Percentiles rank a stretch among this genome's conserved stretches.
Evolutionary conservation across 1,140 invertebrate genomes (phyloP).

Genomic region (Alviniconcha marisindica): DNA sequence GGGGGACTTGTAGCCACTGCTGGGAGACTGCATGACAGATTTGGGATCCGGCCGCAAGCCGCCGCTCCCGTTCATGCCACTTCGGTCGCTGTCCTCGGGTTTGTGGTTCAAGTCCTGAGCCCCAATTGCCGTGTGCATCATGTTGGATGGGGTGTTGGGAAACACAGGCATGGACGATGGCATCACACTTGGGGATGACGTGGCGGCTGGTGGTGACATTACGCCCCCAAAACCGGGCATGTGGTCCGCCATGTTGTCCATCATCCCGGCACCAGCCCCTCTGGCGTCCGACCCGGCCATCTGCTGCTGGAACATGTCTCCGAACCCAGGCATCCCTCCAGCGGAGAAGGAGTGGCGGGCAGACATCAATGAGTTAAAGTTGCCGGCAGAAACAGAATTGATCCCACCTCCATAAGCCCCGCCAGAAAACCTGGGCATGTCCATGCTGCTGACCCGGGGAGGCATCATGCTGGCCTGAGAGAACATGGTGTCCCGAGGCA

Average conservation of each 20-base stretch:
- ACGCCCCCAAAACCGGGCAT: constrained; percentile 52
- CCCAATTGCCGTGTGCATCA: constrained; percentile 7
- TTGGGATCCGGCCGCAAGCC: constrained; percentile 23
- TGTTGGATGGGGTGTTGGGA: constrained; percentile 31
- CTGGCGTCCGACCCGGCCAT: background rate
- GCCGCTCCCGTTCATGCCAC: constrained; percentile 12
- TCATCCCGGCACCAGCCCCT: background rate
- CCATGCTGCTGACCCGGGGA: constrained; percentile 26
- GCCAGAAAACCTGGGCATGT: constrained; percentile 35
- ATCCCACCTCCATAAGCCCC: background rate
- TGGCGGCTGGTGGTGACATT: constrained; percentile 34
- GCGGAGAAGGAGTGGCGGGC: constrained; percentile 15
- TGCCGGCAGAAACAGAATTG: background rate
- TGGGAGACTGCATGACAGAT: constrained; percentile 1
- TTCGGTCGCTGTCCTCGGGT: constrained; percentile 24
- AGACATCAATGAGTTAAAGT: constrained; percentile 29
- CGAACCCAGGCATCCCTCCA: constrained; percentile 25
- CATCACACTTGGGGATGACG: constrained; percentile 17
- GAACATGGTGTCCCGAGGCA: constrained; percentile 18
- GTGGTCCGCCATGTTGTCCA: constrained; percentile 39
- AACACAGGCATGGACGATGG: constrained; percentile 29
- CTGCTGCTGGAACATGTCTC: constrained; percentile 21
- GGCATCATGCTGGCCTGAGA: constrained; percentile 18
- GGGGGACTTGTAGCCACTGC: constrained; percentile 15
- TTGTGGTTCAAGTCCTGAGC: background rate